Percentiles rank a stretch among this genome's conserved stretches.
These are phyloP conservation scores for Tipula helvola DNA, from an alignment of 2,888 invertebrate genomes.

Conservation along the genomic window DNA sequence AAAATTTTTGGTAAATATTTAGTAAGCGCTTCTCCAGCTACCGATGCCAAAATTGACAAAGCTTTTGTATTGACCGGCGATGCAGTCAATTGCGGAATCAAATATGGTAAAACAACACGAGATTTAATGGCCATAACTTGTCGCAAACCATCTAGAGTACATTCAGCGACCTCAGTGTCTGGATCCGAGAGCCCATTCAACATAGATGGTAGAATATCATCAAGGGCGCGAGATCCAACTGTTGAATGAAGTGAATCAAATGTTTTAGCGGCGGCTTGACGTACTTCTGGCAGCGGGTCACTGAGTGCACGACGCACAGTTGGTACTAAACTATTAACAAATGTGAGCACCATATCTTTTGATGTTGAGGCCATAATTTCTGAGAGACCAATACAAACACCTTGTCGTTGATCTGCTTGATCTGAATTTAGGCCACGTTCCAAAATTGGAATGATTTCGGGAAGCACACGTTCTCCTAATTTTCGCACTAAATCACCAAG, in stretches of 20 bases:
- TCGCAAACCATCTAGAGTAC: slow-evolving; percentile 86
- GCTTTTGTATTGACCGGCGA: slow-evolving; percentile 88
- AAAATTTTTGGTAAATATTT: slow-evolving; percentile 84
- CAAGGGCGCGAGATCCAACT: slow-evolving; percentile 85
- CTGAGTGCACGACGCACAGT: slow-evolving; percentile 91
- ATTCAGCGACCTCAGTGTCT: slow-evolving; percentile 69
- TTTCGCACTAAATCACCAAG: slow-evolving; percentile 94
- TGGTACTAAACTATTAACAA: slow-evolving; percentile 77
- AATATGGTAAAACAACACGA: slow-evolving; percentile 86
- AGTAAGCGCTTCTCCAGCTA: slow-evolving; percentile 85
- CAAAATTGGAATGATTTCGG: slow-evolving; percentile 95
- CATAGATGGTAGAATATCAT: slow-evolving; percentile 92
- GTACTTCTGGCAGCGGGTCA: slow-evolving; percentile 84
- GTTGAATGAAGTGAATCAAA: slow-evolving; percentile 93
- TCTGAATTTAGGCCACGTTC: slow-evolving; percentile 87
- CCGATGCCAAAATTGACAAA: slow-evolving; percentile 83
- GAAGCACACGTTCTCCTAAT: slow-evolving; percentile 91
- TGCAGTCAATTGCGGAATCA: slow-evolving; percentile 86
- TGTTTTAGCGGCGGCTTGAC: slow-evolving; percentile 90
- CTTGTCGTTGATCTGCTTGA: slow-evolving; percentile 89
- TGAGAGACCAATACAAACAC: slow-evolving; percentile 94
- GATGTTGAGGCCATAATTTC: slow-evolving; percentile 97
- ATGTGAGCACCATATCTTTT: slow-evolving; percentile 83
- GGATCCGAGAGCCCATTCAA: slow-evolving; percentile 61
- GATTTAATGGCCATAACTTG: slow-evolving; percentile 98